phyloP scores from a whole-genome alignment of 2,113 vertebrate genomes.

The Bambusicola thoracicus region DNA sequence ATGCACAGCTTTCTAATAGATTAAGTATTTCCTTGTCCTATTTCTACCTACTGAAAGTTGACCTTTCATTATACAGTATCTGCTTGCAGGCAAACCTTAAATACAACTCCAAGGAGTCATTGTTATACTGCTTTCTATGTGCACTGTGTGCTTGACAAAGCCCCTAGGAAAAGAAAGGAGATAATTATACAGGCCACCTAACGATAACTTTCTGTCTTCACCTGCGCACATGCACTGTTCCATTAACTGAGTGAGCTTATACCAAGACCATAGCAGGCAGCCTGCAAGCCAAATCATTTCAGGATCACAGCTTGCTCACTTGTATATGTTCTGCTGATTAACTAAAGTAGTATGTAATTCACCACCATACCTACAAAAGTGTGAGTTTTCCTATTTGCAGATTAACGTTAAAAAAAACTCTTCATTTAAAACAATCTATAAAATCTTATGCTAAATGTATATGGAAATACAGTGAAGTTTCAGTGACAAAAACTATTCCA shows the following conservation, averaged over 20 bases:
- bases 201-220: not conserved
- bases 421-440: not conserved
- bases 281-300: not conserved
- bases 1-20: not conserved
- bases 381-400: not conserved
- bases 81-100: not conserved
- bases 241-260: not conserved
- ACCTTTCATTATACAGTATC: not conserved
- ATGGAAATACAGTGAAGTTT: not conserved
- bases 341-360: not conserved
- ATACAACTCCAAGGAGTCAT: not conserved
- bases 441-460: not conserved
- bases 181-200: not conserved
- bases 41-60: not conserved
- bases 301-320: not conserved
- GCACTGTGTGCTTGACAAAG: not conserved
- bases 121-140: not conserved
- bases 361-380: fast-evolving
- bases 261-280: not conserved
- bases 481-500: not conserved
- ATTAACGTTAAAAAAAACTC: not conserved
- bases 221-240: not conserved
- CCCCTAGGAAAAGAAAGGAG: not conserved
- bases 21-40: not conserved
- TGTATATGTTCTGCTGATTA: not conserved